phyloP scores from a whole-genome alignment of 2,797 vertebrate genomes.

The Anomalospiza imberbis region DNA sequence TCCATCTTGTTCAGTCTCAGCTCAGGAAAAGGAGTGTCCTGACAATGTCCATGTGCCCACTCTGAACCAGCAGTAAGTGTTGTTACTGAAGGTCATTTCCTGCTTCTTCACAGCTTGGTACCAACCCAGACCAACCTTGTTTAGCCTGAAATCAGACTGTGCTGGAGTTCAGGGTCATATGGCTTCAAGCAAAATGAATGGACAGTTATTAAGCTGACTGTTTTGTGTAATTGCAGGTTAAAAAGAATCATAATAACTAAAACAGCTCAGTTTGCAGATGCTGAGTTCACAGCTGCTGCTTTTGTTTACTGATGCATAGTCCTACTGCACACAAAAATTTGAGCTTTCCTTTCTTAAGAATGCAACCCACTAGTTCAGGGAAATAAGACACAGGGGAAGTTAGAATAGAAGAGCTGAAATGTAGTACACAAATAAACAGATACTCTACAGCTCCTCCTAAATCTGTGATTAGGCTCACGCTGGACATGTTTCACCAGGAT shows the following conservation, averaged over 20 bases:
- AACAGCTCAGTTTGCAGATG: neutral
- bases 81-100: slow-evolving; percentile 9
- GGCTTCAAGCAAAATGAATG: neutral
- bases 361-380: neutral
- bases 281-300: neutral
- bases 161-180: neutral
- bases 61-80: neutral
- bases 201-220: neutral
- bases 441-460: neutral
- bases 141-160: neutral
- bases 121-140: neutral
- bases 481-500: neutral
- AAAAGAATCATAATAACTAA: neutral
- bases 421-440: neutral
- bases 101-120: neutral
- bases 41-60: neutral
- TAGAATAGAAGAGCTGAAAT: neutral
- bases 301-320: slow-evolving; percentile 16
- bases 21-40: neutral
- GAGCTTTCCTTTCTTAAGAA: neutral
- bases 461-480: neutral
- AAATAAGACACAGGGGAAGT: neutral
- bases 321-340: neutral
- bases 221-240: neutral
- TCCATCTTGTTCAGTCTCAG: neutral